These are phyloP conservation scores for Indicator maculatus DNA, from an alignment of 2,113 vertebrate genomes.

Conservation along the genomic window DNA sequence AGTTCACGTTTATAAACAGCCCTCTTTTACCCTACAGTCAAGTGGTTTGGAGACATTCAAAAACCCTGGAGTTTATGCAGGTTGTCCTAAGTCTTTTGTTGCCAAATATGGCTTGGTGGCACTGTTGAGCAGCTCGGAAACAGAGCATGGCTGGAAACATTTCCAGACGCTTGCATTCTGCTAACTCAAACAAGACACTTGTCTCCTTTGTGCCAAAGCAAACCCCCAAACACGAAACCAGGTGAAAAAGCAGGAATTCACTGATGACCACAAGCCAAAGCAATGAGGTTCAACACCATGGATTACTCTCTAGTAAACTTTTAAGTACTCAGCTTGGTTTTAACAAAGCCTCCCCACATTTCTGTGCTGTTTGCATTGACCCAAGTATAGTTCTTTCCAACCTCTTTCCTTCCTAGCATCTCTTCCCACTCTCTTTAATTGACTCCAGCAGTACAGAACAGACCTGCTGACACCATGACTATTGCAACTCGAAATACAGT, in stretches of 20 bases:
- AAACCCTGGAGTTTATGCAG: neutral
- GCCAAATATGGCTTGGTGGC: neutral
- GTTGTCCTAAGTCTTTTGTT: neutral
- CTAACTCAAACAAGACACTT: constrained; percentile 17
- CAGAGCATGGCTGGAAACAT: neutral
- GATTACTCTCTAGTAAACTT: neutral
- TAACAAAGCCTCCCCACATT: neutral
- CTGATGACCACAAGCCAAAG: neutral
- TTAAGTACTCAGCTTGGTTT: neutral
- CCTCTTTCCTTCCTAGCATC: neutral
- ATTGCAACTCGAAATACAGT: neutral
- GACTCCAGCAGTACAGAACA: neutral
- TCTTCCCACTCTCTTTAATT: neutral
- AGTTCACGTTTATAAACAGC: neutral
- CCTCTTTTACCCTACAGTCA: neutral
- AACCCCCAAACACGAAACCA: neutral
- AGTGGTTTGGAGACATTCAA: neutral
- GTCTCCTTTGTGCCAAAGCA: neutral
- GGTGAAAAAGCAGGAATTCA: constrained; percentile 1
- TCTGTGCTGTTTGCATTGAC: neutral
- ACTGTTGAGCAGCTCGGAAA: neutral
- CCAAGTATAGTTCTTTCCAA: neutral
- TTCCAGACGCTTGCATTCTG: neutral
- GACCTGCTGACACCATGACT: neutral
- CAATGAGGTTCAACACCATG: neutral